phyloP scores from a whole-genome alignment of 2,888 invertebrate species.

The Caenorhabditis auriculariae region DNA sequence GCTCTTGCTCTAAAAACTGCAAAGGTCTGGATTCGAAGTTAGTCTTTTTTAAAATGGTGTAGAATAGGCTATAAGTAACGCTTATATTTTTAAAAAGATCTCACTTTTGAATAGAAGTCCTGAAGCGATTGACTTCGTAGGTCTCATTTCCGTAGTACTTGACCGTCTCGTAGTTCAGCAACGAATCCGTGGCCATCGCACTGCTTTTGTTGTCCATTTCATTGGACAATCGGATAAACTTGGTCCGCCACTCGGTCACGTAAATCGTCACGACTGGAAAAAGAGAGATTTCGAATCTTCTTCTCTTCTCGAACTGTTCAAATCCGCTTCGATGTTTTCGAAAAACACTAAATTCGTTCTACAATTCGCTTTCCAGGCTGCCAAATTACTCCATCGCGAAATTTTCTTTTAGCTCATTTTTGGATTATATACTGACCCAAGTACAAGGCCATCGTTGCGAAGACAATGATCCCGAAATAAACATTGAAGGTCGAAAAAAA shows the following conservation, averaged over 20 bases:
- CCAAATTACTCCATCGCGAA: not conserved
- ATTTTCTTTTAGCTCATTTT: not conserved
- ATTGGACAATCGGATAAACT: conserved; percentile 91
- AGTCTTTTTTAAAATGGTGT: no score
- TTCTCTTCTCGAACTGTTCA: not conserved
- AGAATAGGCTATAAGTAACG: no score
- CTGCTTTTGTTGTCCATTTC: conserved; percentile 87
- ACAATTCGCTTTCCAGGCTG: not conserved
- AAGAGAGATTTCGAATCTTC: not conserved
- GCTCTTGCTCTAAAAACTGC: conserved; percentile 29
- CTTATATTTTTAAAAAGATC: not conserved
- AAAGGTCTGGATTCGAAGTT: no score
- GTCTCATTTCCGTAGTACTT: conserved; percentile 94
- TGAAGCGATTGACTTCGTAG: conserved; percentile 85
- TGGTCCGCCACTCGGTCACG: conserved; percentile 97
- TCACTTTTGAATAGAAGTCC: conserved; percentile 79
- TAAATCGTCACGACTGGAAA: conserved; percentile 78
- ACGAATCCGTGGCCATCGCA: conserved; percentile 83
- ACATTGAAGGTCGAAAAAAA: conserved; percentile 84
- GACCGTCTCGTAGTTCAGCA: conserved; percentile 94
- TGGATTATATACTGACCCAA: conserved; percentile 76
- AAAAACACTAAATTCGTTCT: no score
- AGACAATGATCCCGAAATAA: conserved; percentile 93
- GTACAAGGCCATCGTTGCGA: conserved; percentile 87
- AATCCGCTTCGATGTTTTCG: not conserved